Conservation (phyloP, 53 echinoderm and acorn worm species). For the Stichopus horrens region DNA sequence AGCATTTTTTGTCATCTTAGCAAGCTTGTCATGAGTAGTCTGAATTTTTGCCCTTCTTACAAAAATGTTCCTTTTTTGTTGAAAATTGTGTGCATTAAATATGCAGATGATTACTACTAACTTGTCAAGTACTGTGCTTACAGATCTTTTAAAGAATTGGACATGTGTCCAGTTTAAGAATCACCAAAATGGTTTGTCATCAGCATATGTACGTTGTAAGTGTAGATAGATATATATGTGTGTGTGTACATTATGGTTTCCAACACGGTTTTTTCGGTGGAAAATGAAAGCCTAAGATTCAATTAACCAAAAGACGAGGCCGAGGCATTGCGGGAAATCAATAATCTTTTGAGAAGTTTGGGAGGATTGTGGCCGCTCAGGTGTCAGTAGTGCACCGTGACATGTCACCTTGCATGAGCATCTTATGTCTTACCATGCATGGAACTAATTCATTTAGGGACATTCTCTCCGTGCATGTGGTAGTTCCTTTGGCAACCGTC, state of each 20-base stretch:
- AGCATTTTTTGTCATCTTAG: too few relatives aligned
- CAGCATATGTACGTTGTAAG: background rate
- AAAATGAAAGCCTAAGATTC: conserved; percentile 39
- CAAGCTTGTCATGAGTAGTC: too few relatives aligned
- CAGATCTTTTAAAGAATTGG: too few relatives aligned
- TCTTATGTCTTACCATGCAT: conserved; percentile 23
- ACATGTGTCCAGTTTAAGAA: too few relatives aligned
- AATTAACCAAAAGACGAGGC: conserved; percentile 33
- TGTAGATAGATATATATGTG: background rate
- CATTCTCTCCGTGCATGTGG: too few relatives aligned
- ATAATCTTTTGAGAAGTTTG: conserved; percentile 24
- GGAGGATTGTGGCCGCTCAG: conserved; percentile 23
- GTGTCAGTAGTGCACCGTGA: conserved; percentile 21
- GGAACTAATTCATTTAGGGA: conserved; percentile 21
- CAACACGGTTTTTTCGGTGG: conserved; percentile 20
- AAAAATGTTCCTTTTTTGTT: too few relatives aligned
- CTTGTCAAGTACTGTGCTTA: too few relatives aligned
- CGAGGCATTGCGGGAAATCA: conserved; percentile 38
- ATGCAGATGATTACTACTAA: too few relatives aligned
- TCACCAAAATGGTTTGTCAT: too few relatives aligned
- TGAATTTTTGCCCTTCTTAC: too few relatives aligned
- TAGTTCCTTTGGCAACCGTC: too few relatives aligned
- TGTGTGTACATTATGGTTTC: background rate
- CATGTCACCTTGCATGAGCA: conserved; percentile 24
- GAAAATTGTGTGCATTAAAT: too few relatives aligned